phyloP scores from a whole-genome alignment of 2,797 vertebrate species.

The Parauchenoglanis ngamensis region DNA sequence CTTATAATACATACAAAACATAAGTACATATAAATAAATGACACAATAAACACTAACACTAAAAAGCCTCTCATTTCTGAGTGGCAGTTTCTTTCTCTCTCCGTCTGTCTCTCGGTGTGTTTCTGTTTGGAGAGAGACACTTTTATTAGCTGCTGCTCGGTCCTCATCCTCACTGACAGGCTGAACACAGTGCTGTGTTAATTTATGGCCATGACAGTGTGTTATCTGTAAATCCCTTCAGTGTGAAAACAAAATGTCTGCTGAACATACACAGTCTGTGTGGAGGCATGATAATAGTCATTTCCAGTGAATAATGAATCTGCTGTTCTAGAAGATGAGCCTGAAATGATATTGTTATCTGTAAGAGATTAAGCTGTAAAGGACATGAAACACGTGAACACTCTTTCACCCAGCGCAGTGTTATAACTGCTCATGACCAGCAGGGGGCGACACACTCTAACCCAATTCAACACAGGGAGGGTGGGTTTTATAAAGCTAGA shows the following conservation, averaged over 20 bases:
- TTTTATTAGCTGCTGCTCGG: background rate
- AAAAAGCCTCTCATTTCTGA: background rate
- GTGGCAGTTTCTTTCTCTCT: background rate
- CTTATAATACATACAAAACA: background rate
- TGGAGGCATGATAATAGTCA: background rate
- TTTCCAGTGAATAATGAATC: background rate
- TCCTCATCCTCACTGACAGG: background rate
- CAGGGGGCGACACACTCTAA: constrained; percentile 37
- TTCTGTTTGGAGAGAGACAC: background rate
- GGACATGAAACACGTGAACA: background rate
- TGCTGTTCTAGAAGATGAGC: background rate
- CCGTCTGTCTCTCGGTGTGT: background rate
- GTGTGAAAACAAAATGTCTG: background rate
- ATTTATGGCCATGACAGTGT: background rate
- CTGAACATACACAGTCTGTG: constrained; percentile 4
- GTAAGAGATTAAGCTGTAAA: background rate
- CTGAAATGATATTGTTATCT: background rate
- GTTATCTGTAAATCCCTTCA: constrained; percentile 42
- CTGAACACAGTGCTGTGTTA: background rate
- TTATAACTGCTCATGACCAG: constrained; percentile 12
- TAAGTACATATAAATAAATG: background rate
- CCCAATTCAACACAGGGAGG: background rate
- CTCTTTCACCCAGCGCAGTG: background rate
- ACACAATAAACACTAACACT: background rate
- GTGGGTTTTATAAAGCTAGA: no score